phyloP scores from a whole-genome alignment of 1,140 invertebrate species.

The Plectus sambesii region DNA sequence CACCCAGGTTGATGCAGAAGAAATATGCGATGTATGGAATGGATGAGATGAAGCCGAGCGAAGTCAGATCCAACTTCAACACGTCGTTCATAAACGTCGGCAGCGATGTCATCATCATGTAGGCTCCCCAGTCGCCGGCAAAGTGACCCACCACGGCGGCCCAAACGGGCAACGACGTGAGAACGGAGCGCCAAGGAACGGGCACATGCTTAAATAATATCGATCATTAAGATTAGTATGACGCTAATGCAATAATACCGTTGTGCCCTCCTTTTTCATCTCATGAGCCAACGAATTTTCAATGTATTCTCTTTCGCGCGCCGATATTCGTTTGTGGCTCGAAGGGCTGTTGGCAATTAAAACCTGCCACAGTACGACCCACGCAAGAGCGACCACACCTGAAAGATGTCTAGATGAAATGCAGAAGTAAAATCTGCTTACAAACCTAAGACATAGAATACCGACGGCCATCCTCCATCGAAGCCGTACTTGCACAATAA shows the following conservation, averaged over 20 bases:
- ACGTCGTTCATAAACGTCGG: constrained; percentile 86
- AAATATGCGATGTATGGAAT: constrained; percentile 63
- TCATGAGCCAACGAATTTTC: constrained; percentile 20
- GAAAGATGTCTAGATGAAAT: constrained; percentile 52
- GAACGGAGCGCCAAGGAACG: constrained; percentile 63
- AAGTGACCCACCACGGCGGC: constrained; percentile 78
- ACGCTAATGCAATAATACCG: background rate
- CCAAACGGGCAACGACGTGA: constrained; percentile 74
- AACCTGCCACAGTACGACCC: constrained; percentile 58
- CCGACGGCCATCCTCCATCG: constrained; percentile 50
- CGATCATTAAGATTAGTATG: constrained; percentile 6
- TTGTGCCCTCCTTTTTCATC: constrained; percentile 20
- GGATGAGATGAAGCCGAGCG: constrained; percentile 67
- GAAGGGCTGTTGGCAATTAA: constrained; percentile 65
- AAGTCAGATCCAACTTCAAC: constrained; percentile 49
- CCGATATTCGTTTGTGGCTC: constrained; percentile 61
- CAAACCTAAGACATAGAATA: constrained; percentile 49
- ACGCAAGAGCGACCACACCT: constrained; percentile 58
- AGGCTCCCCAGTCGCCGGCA: constrained; percentile 83
- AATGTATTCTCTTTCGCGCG: constrained; percentile 66
- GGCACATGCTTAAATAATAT: constrained; percentile 9
- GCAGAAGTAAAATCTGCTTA: constrained; percentile 25
- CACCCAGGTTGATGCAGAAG: constrained; percentile 49
- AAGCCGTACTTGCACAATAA: constrained; percentile 47
- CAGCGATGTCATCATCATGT: constrained; percentile 79